Conservation (phyloP, 2,888 invertebrate species). For the Hydriomena furcata region DNA sequence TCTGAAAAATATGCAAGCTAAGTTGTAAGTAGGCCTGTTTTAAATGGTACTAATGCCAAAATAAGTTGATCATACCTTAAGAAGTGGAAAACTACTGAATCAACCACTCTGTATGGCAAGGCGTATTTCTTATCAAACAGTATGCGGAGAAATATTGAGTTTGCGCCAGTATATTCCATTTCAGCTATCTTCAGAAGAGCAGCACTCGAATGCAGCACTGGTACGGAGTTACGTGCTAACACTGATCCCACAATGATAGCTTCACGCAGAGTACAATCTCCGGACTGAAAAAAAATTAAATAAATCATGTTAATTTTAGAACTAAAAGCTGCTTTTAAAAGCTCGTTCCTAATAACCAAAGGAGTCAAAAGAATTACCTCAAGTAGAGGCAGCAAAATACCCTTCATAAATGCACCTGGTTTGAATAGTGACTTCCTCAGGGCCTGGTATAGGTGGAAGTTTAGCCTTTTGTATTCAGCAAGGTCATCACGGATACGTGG, state of each 20-base stretch:
- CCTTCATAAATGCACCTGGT: constrained; percentile 99
- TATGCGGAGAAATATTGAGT: constrained; percentile 96
- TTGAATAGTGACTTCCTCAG: constrained; percentile 96
- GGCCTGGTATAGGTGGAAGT: constrained; percentile 98
- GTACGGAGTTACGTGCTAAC: constrained; percentile 94
- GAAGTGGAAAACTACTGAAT: constrained; percentile 97
- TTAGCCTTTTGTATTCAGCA: constrained; percentile 96
- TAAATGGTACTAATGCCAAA: neutral
- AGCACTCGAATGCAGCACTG: constrained; percentile 97
- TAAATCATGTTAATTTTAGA: no score
- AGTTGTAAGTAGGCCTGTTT: no score
- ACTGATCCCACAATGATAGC: constrained; percentile 98
- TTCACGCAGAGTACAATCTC: constrained; percentile 97
- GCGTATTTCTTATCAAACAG: constrained; percentile 99
- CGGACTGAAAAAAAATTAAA: constrained; percentile 86
- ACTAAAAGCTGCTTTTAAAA: no score
- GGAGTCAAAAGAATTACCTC: constrained; percentile 66
- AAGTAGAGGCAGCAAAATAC: constrained; percentile 87
- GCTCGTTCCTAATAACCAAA: no score
- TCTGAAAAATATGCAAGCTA: no score
- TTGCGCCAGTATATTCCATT: constrained; percentile 98
- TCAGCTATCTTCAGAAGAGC: constrained; percentile 97
- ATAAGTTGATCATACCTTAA: constrained; percentile 84
- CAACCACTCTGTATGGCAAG: constrained; percentile 96
- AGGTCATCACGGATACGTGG: constrained; percentile 98